Percentiles rank a stretch among this genome's conserved stretches.
Evolutionary conservation across 2,797 vertebrate genomes (phyloP).

Genomic region (Bryconaethiops microstoma): DNA sequence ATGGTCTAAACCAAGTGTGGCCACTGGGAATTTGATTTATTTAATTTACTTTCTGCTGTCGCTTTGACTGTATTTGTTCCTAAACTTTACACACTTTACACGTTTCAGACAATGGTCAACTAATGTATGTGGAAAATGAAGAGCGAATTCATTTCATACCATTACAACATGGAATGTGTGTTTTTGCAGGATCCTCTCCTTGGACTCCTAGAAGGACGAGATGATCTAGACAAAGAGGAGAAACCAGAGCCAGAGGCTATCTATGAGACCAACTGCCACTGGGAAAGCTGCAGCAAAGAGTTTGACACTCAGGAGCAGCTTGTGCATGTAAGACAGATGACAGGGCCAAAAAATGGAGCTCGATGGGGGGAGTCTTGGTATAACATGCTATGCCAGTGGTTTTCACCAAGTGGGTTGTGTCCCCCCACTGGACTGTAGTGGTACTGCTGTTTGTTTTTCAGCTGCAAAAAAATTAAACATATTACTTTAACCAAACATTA

Average conservation of each 20-base stretch:
- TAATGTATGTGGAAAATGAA: not conserved
- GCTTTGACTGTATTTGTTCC: not conserved
- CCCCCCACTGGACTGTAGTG: too few relatives aligned
- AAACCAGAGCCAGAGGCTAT: conserved; percentile 90
- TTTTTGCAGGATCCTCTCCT: conserved; percentile 86
- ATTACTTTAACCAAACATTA: too few relatives aligned
- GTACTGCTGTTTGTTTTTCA: too few relatives aligned
- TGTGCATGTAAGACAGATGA: conserved; percentile 86
- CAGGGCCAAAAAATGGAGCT: too few relatives aligned
- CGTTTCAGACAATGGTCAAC: not conserved
- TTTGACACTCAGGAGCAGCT: conserved; percentile 98
- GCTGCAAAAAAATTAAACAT: too few relatives aligned
- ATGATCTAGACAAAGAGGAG: conserved; percentile 95
- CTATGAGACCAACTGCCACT: conserved; percentile 97
- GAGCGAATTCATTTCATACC: not conserved
- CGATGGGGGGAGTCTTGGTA: not conserved
- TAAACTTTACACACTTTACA: too few relatives aligned
- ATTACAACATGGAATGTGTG: not conserved
- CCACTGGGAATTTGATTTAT: too few relatives aligned
- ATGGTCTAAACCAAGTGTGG: too few relatives aligned
- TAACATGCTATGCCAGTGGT: not conserved
- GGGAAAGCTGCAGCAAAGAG: conserved; percentile 95
- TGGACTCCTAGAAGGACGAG: conserved; percentile 88
- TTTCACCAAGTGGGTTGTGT: too few relatives aligned
- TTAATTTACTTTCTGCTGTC: not conserved